phyloP scores from a whole-genome alignment of 2,113 vertebrate species.

The Atrichornis clamosus region DNA sequence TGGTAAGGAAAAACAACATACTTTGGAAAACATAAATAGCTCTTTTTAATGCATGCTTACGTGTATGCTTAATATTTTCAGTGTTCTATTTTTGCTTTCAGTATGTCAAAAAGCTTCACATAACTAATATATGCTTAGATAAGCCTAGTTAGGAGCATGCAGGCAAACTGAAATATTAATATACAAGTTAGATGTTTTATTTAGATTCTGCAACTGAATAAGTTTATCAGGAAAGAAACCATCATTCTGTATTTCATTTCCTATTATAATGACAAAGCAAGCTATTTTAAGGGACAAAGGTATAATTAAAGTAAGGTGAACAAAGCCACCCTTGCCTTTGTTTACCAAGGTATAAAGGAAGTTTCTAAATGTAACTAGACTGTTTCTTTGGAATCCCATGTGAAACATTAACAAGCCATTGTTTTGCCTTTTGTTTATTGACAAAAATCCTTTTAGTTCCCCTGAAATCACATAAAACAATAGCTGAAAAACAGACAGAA shows the following conservation, averaged over 20 bases:
- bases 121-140: neutral
- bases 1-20: neutral
- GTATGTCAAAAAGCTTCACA: neutral
- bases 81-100: neutral
- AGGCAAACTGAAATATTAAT: neutral
- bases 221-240: neutral
- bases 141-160: neutral
- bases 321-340: constrained; percentile 40
- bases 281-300: constrained; percentile 43
- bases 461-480: neutral
- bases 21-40: neutral
- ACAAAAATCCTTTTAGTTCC: neutral
- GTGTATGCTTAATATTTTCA: neutral
- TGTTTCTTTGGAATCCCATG: constrained; percentile 43
- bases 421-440: constrained; percentile 19
- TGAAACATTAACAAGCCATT: constrained; percentile 54
- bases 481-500: neutral
- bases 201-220: neutral
- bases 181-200: neutral
- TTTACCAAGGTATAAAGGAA: constrained; percentile 59
- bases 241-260: neutral
- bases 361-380: constrained; percentile 53
- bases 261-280: constrained; percentile 13
- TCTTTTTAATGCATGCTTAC: neutral
- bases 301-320: constrained; percentile 43